Evolutionary conservation across 2,797 vertebrate species (phyloP).

Genomic region (Galago senegalensis): DNA sequence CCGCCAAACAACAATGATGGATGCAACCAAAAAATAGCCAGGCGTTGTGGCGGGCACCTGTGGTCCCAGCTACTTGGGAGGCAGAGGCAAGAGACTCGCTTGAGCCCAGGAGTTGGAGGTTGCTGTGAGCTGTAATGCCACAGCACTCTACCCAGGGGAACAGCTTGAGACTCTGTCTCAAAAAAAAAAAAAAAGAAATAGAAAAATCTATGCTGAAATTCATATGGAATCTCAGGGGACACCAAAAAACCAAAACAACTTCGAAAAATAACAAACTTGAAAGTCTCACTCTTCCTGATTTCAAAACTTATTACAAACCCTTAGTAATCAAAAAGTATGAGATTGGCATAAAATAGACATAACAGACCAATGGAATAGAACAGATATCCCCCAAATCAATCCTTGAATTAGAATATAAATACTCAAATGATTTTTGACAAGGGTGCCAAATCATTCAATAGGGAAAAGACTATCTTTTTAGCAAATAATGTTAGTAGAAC

Average conservation of each 20-base stretch:
- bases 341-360: not conserved
- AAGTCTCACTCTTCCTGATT: constrained; percentile 50
- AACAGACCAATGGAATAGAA: not conserved
- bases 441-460: not conserved
- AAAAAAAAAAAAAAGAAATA: not conserved
- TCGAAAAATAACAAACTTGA: constrained; percentile 18
- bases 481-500: constrained; percentile 14
- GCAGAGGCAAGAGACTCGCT: too few species aligned
- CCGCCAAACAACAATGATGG: too few species aligned
- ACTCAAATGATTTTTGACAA: constrained; percentile 42
- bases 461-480: not conserved
- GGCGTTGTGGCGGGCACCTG: too few species aligned
- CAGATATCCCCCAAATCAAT: not conserved
- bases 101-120: too few species aligned
- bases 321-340: constrained; percentile 21
- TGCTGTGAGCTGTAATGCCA: too few species aligned
- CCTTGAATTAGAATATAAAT: not conserved
- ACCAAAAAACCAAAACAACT: constrained; percentile 19
- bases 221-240: not conserved
- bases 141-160: too few species aligned
- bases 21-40: too few species aligned
- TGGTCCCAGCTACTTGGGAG: too few species aligned
- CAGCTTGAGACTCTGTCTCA: too few species aligned
- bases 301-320: constrained; percentile 49
- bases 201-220: constrained; percentile 41